Evolutionary conservation across 2,113 vertebrate genomes (phyloP), one percentile per base, ranked within the genome.

Genomic region (Phyllostomus hastatus): DNA sequence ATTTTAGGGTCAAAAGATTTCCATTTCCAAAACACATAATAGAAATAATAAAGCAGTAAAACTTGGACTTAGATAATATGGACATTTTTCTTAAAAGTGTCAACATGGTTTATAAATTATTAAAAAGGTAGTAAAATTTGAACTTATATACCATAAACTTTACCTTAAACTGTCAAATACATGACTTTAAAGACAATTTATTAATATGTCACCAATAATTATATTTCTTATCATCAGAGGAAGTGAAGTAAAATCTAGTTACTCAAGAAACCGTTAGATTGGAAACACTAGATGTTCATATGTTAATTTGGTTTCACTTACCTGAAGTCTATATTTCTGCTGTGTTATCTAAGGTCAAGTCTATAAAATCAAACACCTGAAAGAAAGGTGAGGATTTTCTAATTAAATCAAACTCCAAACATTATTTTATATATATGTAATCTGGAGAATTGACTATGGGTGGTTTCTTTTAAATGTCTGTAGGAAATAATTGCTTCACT

Each of bases 31-130:
- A 98, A 97, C 84, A 97, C 50, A 61, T 95, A 97, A 96, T 96
- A 97, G 95, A 97, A 97, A 97, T 97, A 97, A 97, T 95, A 97
- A 96, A 96, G 93, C 83, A 95, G 46, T 97, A 97, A 97, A 97
- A 96, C 84, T 90, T 96, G 35, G 66, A 88, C 95, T 95, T 97
- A 64, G 69, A 76, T 95, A 95, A 93, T 91, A 88, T 90, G 87
- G 64, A 93, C 83, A 67, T 96, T 97, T 98, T 98, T 97, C 95
- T 96, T 97, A 88, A 91, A 97, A 67, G 31, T 97, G 96, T 96
- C 97, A 96, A 75, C 22, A 72, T 97, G 95, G 97, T 97, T 97
- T 97, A 97, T 66, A 93, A 96, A 94, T 96, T 95, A 97, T 96
- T 97, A 87, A 96, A 96, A 94, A 96, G 61, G 72, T 90, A 97